Percentiles rank a stretch among this genome's conserved stretches.
Evolutionary conservation across 1,140 invertebrate species (phyloP).

Genomic region (Drosophila ohnishii): DNA sequence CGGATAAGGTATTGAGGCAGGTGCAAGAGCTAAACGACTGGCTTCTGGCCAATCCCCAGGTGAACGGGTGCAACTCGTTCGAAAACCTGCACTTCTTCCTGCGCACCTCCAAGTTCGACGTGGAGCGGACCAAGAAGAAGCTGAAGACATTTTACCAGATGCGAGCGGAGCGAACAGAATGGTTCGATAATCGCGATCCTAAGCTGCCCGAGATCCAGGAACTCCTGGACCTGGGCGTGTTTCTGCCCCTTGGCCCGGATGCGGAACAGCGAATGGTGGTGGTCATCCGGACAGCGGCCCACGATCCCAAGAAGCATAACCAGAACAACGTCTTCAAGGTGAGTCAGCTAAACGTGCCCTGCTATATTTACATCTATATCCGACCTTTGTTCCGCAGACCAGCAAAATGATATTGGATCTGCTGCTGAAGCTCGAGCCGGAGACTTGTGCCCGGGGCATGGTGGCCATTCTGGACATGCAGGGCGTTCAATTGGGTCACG

Average conservation of each 20-base stretch:
- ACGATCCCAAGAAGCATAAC: slow-evolving; percentile 85
- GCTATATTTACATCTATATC: background rate
- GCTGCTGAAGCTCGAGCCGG: slow-evolving; percentile 83
- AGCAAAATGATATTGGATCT: slow-evolving; percentile 86
- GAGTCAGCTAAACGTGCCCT: background rate
- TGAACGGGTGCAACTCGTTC: slow-evolving; percentile 83
- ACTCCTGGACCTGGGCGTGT: slow-evolving; percentile 85
- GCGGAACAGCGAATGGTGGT: slow-evolving; percentile 84
- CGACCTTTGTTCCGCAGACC: slow-evolving; percentile 65
- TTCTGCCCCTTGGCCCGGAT: slow-evolving; percentile 86
- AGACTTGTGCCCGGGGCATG: slow-evolving; percentile 85
- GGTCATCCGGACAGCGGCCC: slow-evolving; percentile 85
- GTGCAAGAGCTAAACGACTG: slow-evolving; percentile 69
- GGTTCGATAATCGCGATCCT: slow-evolving; percentile 86
- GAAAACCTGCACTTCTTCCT: slow-evolving; percentile 86
- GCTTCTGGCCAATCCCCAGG: slow-evolving; percentile 70
- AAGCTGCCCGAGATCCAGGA: slow-evolving; percentile 85
- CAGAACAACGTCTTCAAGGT: slow-evolving; percentile 86
- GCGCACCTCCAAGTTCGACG: slow-evolving; percentile 86
- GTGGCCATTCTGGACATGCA: slow-evolving; percentile 86
- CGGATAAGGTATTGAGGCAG: slow-evolving; percentile 45
- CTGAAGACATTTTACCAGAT: slow-evolving; percentile 85
- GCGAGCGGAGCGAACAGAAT: slow-evolving; percentile 84
- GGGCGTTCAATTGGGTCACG: slow-evolving; percentile 85
- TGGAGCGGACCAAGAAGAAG: slow-evolving; percentile 85